phyloP scores from a whole-genome alignment of 2,888 invertebrate species.

The Adelognathus sp. region DNA sequence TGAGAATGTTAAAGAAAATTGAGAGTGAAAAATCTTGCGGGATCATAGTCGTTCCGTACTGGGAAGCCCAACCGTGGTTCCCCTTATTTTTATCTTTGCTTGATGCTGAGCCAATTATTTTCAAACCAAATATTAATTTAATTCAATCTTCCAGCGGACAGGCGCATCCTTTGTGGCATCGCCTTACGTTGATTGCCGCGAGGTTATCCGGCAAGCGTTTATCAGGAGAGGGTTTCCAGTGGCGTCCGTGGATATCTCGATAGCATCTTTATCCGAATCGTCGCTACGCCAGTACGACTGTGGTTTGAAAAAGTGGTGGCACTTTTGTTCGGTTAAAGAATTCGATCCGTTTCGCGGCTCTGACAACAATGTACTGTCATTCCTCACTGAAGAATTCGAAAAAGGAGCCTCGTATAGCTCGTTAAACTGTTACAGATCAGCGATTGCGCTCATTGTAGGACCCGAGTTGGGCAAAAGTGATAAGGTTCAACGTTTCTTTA shows the following conservation, averaged over 20 bases:
- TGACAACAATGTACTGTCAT: too few relatives aligned
- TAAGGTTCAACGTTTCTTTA: too few relatives aligned
- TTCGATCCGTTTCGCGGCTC: too few relatives aligned
- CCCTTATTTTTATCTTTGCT: conserved; percentile 1
- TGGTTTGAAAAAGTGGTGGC: conserved; percentile 10
- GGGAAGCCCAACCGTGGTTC: conserved; percentile 8
- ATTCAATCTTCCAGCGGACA: background rate
- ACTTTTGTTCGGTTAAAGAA: background rate
- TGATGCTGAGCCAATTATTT: conserved; percentile 1
- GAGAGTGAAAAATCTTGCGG: background rate
- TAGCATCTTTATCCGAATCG: conserved; percentile 18
- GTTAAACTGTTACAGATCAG: too few relatives aligned
- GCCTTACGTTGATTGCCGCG: conserved; percentile 13
- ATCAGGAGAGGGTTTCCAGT: background rate
- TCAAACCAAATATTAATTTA: conserved; percentile 1
- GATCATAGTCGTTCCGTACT: background rate
- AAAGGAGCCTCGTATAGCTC: too few relatives aligned
- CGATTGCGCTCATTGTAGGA: too few relatives aligned
- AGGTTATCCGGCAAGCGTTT: background rate
- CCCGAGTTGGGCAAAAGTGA: too few relatives aligned
- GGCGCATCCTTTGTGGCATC: conserved; percentile 1
- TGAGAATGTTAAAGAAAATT: background rate
- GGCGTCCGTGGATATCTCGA: background rate
- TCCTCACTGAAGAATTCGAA: too few relatives aligned
- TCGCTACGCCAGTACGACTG: background rate